These are phyloP conservation scores for Nesometra sesokonis DNA, from an alignment of 35 echinoderm and acorn worm species.

Conservation along the genomic window DNA sequence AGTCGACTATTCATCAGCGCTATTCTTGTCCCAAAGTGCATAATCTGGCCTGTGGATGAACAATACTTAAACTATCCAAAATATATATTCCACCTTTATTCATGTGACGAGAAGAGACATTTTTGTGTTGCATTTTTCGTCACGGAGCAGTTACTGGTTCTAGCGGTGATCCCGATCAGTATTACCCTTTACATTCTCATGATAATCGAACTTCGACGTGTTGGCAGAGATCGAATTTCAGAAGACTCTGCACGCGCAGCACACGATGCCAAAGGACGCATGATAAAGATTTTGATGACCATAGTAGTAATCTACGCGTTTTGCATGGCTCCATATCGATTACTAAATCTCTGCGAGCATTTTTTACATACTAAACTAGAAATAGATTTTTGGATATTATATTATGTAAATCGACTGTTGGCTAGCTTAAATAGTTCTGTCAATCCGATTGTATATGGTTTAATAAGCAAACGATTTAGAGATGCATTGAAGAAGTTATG, in stretches of 20 bases:
- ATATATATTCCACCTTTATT: not conserved
- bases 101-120: not conserved
- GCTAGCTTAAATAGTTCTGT: not conserved
- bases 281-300: not conserved
- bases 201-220: not conserved
- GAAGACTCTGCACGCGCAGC: not conserved
- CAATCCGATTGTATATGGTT: not conserved
- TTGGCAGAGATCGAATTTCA: not conserved
- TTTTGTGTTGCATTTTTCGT: not conserved
- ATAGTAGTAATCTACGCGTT: not conserved
- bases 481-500: not conserved
- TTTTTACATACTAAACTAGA: not conserved
- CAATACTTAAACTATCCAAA: not conserved
- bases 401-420: not conserved
- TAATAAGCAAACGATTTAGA: not conserved
- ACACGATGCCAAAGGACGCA: not conserved
- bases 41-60: not conserved
- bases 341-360: not conserved
- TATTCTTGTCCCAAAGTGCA: not conserved
- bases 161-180: not conserved
- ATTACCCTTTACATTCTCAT: not conserved
- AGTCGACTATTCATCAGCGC: not conserved
- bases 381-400: not conserved
- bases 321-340: not conserved
- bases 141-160: not conserved